Percentiles rank a stretch among this genome's conserved stretches.
Evolutionary conservation across 1,140 invertebrate genomes (phyloP).

Genomic region (Drepana arcuata): DNA sequence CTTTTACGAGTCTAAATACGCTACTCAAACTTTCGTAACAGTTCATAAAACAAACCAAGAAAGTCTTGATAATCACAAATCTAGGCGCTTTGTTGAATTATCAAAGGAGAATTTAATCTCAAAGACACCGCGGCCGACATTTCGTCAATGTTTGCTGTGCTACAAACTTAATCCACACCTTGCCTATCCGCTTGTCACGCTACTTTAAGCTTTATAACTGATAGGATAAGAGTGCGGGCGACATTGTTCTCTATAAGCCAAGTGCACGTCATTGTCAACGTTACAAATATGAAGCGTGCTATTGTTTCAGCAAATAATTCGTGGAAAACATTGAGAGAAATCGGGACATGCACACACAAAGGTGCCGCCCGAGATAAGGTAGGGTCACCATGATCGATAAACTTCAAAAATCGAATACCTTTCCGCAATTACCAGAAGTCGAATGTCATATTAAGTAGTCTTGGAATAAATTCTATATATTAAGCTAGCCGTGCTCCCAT

Average conservation of each 20-base stretch:
- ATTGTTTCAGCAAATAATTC: slow-evolving; percentile 69
- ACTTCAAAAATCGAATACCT: too few relatives aligned
- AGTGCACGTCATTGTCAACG: slow-evolving; percentile 25
- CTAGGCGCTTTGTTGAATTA: slow-evolving; percentile 46
- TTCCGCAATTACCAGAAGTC: too few relatives aligned
- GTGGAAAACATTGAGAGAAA: slow-evolving; percentile 57
- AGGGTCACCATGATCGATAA: slow-evolving; percentile 25
- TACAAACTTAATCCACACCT: slow-evolving; percentile 25
- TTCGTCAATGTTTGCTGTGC: slow-evolving; percentile 51
- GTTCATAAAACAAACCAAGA: slow-evolving; percentile 27
- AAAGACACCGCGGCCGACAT: slow-evolving; percentile 52
- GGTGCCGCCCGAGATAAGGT: slow-evolving; percentile 31
- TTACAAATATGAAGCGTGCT: slow-evolving; percentile 49
- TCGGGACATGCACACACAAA: slow-evolving; percentile 41
- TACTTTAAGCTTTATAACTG: slow-evolving; percentile 1
- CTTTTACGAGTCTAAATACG: too few relatives aligned
- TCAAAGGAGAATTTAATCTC: slow-evolving; percentile 57
- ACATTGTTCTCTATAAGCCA: slow-evolving; percentile 1
- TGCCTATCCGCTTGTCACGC: too few relatives aligned
- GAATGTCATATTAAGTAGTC: too few relatives aligned
- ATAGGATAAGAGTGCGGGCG: too few relatives aligned
- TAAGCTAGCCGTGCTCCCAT: too few relatives aligned
- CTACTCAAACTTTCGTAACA: too few relatives aligned
- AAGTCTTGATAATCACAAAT: slow-evolving; percentile 48
- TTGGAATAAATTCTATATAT: too few relatives aligned